A percentile compares a stretch with the other conserved stretches of the same genome.
Conservation (phyloP, 1,140 invertebrate genomes). For the Pogonus chalceus region DNA sequence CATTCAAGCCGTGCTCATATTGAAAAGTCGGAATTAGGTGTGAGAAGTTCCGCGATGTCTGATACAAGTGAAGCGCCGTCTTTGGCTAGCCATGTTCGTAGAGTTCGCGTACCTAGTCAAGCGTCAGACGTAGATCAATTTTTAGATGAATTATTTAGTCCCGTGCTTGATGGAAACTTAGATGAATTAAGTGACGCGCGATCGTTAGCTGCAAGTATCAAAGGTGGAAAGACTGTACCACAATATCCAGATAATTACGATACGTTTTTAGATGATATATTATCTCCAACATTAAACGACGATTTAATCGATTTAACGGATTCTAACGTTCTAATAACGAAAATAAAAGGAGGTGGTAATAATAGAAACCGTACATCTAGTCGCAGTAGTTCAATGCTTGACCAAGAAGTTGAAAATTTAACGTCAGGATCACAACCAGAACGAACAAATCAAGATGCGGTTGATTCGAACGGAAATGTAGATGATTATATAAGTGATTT, state of each 20-base stretch:
- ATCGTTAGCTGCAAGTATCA: slow-evolving; percentile 86
- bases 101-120: slow-evolving; percentile 82
- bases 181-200: slow-evolving; percentile 88
- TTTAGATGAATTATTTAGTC: slow-evolving; percentile 90
- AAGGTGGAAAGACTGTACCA: slow-evolving; percentile 45
- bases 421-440: slow-evolving; percentile 19
- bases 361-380: slow-evolving; percentile 31
- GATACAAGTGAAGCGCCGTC: slow-evolving; percentile 90
- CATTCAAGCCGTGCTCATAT: slow-evolving; percentile 79
- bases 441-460: background rate
- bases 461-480: slow-evolving; percentile 36
- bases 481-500: slow-evolving; percentile 57
- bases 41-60: slow-evolving; percentile 82
- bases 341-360: slow-evolving; percentile 23
- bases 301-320: background rate
- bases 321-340: slow-evolving; percentile 17
- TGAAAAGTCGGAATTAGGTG: slow-evolving; percentile 64
- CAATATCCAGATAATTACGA: background rate
- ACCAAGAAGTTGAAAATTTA: slow-evolving; percentile 37
- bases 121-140: slow-evolving; percentile 94
- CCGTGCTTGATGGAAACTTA: slow-evolving; percentile 81
- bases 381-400: slow-evolving; percentile 27
- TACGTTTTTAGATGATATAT: background rate
- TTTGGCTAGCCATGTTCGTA: slow-evolving; percentile 77
- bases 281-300: background rate